phyloP scores from a whole-genome alignment of 2,888 invertebrate species.

The Rhagophthalmus giganteus region DNA sequence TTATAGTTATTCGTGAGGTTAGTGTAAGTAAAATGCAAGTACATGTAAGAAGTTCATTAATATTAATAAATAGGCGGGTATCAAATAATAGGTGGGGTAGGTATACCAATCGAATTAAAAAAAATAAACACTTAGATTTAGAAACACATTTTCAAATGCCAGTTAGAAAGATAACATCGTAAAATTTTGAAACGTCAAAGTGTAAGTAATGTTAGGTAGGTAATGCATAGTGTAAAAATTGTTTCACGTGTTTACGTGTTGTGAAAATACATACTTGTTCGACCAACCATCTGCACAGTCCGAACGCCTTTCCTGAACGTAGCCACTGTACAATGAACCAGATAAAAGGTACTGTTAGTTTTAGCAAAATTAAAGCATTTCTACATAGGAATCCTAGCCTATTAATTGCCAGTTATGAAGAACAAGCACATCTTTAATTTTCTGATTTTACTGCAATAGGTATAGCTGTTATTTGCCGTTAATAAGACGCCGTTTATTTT shows the following conservation, averaged over 20 bases:
- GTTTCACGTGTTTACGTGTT: slow-evolving; percentile 17
- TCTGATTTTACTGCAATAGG: too few species aligned
- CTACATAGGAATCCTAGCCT: slow-evolving; percentile 38
- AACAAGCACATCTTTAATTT: slow-evolving; percentile 18
- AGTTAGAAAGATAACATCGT: slow-evolving; percentile 10
- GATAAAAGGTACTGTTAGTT: slow-evolving; percentile 59
- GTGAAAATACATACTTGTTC: slow-evolving; percentile 89
- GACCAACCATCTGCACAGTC: slow-evolving; percentile 97
- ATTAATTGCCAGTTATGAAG: slow-evolving; percentile 16
- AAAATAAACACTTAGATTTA: slow-evolving; percentile 5
- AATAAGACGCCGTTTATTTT: too few species aligned
- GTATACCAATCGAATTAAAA: too few species aligned
- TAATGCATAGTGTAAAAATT: slow-evolving; percentile 17
- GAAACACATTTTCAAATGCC: slow-evolving; percentile 13
- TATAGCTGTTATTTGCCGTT: too few species aligned
- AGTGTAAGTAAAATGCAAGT: slow-evolving; percentile 14
- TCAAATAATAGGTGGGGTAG: too few species aligned
- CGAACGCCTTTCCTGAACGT: slow-evolving; percentile 99
- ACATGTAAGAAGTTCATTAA: slow-evolving; percentile 8
- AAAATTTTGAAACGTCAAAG: slow-evolving; percentile 17
- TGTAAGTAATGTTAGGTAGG: slow-evolving; percentile 20
- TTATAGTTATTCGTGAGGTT: slow-evolving; percentile 8
- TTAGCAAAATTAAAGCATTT: slow-evolving; percentile 44
- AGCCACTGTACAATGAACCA: slow-evolving; percentile 76
- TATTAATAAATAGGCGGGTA: too few species aligned